Base-by-base conservation (phyloP, 2,113 vertebrate species). In the Nycticorax nycticorax region DNA sequence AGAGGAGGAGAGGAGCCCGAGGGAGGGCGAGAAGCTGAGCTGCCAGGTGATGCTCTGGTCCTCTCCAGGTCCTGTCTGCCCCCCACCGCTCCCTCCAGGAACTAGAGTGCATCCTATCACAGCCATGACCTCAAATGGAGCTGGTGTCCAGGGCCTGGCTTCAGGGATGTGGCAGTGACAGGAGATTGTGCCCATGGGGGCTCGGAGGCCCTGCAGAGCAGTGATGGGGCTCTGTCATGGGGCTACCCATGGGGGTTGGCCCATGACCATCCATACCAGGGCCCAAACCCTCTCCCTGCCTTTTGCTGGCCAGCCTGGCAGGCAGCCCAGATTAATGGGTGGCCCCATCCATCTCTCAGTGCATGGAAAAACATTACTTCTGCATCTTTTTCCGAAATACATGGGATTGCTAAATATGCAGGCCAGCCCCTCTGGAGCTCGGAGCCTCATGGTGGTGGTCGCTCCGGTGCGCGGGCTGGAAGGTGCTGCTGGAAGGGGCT, bases 221-320 rank as follows among this genome's bases (percentile, higher is more conserved):
- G 16, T 14, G 62, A 35, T 5, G 19, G 27, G 11, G 26, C 30
- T 30, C 16, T 60, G 30, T 20, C n/a, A 4, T 45, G 37, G 41
- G 23, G 26, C 20, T 59, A 3, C 20, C 43, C 6, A 1, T 2
- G 13, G 23, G 12, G 1, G 0, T 7, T 63, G 57, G 63, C 20
- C 60, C 57, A 5, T 8, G 21, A 86, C 23, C 9, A 45, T 19
- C 50, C n/a, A 11, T 1, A 73, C 24, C 14, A 52, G 10, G 22
- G 24, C 15, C 32, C 47, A 91, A 62, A 69, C 10, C 11, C 23
- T 52, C 39, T 47, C 62, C 59, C 23, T 73, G 50, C 50, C 32
- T 68, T 87, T 89, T 60, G 32, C 76, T 73, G 30, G 8, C 59
- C 39, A 68, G 26, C 14, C 63, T 89, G 55, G 32, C 32, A 52